phyloP scores from a whole-genome alignment of 2,888 invertebrate species.

The Dascillus cervinus region DNA sequence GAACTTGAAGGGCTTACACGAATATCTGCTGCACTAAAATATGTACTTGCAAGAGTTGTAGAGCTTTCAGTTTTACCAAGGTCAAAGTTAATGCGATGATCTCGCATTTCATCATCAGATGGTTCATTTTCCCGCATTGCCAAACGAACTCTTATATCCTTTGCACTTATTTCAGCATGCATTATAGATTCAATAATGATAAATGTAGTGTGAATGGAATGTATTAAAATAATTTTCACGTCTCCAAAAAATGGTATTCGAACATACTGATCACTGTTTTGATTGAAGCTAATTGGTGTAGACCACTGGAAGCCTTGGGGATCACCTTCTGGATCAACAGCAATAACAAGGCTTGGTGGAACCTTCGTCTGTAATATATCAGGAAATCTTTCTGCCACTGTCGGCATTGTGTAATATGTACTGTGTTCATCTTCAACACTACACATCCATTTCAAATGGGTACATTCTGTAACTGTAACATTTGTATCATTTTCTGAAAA shows the following conservation, averaged over 20 bases:
- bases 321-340: slow-evolving; percentile 34
- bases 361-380: slow-evolving; percentile 44
- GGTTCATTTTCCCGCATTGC: slow-evolving; percentile 30
- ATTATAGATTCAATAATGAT: slow-evolving; percentile 50
- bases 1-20: too few relatives aligned
- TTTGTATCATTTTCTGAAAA: slow-evolving; percentile 31
- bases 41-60: too few relatives aligned
- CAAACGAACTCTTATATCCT: slow-evolving; percentile 68
- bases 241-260: slow-evolving; percentile 53
- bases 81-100: not conserved
- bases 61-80: too few relatives aligned
- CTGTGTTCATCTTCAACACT: slow-evolving; percentile 47
- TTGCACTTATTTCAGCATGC: slow-evolving; percentile 68
- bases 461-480: slow-evolving; percentile 38
- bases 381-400: slow-evolving; percentile 57
- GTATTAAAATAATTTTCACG: slow-evolving; percentile 47
- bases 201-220: slow-evolving; percentile 46
- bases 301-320: slow-evolving; percentile 43
- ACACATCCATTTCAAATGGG: slow-evolving; percentile 57
- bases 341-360: slow-evolving; percentile 37
- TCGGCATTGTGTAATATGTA: slow-evolving; percentile 67
- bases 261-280: slow-evolving; percentile 50
- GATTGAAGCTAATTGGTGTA: slow-evolving; percentile 42
- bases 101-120: too few relatives aligned
- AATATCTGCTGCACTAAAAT: too few relatives aligned